phyloP scores from a whole-genome alignment of 1,140 invertebrate species.

The Bombyx mori region ASM3026992v2 NC_085121.1:1063501-1064000 shows the following conservation, averaged over 20 bases:
- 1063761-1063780: background rate
- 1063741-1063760: background rate
- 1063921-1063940: no score
- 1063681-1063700: slow-evolving; percentile 33
- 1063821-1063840: no score
- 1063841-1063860: no score
- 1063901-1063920: no score
- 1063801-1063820: background rate
- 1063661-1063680: slow-evolving; percentile 30
- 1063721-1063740: slow-evolving; percentile 23
- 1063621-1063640: slow-evolving; percentile 22
- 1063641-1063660: slow-evolving; percentile 29
- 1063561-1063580: slow-evolving; percentile 35
- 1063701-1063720: slow-evolving; percentile 38
- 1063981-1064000: background rate
- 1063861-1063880: no score
- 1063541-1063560: slow-evolving; percentile 23
- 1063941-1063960: background rate
- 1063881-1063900: no score
- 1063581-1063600: slow-evolving; percentile 37
- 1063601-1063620: slow-evolving; percentile 16
- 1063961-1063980: background rate
- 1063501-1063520: slow-evolving; percentile 14
- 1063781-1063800: background rate
- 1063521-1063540: slow-evolving; percentile 8